Evolutionary conservation across 2,888 invertebrate species (phyloP).

Genomic region (Lingula anatina): DNA sequence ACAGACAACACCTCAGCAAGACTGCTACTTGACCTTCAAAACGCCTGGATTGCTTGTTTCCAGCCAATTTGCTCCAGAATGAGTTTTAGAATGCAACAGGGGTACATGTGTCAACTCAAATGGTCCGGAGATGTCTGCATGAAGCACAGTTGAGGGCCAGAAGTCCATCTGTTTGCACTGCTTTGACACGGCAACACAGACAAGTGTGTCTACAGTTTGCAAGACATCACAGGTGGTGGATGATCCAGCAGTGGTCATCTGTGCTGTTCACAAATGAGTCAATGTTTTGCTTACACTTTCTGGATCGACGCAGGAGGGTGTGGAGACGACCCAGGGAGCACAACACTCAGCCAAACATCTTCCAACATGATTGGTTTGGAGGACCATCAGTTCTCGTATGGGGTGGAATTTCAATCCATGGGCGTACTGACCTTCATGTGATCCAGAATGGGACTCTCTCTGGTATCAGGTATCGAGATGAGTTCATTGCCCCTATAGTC

Average conservation of each 20-base stretch:
- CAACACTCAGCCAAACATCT: constrained; percentile 4
- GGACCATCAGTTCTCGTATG: constrained; percentile 5
- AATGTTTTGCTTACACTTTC: constrained; percentile 4
- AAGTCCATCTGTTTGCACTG: constrained; percentile 5
- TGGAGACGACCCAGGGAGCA: constrained; percentile 7
- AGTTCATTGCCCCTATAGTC: constrained; percentile 7
- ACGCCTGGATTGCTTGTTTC: no score
- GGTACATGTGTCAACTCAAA: no score
- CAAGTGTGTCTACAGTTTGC: not conserved
- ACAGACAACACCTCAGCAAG: no score
- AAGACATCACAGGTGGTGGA: constrained; percentile 3
- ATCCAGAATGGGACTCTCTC: constrained; percentile 8
- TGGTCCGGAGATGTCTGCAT: constrained; percentile 5
- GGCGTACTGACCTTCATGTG: constrained; percentile 7
- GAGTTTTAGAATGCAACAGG: no score
- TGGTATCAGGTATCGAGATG: constrained; percentile 9
- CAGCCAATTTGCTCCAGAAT: no score
- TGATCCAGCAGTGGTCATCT: not conserved
- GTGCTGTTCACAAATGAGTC: not conserved
- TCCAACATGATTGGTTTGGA: constrained; percentile 10
- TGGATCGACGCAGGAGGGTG: constrained; percentile 5
- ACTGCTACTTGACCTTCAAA: no score
- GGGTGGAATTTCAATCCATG: constrained; percentile 7
- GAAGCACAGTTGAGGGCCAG: constrained; percentile 4
- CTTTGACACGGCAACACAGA: not conserved